Conservation (phyloP, 2,113 vertebrate genomes). For the Scomber colias region DNA sequence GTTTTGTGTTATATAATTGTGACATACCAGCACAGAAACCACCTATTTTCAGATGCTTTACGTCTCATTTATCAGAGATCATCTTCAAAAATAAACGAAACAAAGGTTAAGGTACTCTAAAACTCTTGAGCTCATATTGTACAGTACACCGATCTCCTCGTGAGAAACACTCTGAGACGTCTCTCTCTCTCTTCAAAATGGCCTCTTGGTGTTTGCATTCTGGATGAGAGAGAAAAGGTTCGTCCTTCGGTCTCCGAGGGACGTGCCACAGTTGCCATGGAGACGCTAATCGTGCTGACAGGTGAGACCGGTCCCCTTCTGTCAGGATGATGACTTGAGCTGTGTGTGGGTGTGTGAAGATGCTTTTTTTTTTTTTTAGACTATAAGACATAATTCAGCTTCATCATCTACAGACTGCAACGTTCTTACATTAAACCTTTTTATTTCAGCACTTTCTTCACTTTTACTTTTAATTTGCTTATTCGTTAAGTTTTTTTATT, state of each 20-base stretch:
- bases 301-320: constrained; percentile 46
- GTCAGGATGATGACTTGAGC: constrained; percentile 4
- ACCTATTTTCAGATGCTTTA: too few species aligned
- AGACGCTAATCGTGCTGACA: constrained; percentile 45
- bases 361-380: not conserved
- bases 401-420: too few species aligned
- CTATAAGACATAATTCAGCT: not conserved
- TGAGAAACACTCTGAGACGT: not conserved
- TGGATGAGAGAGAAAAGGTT: not conserved
- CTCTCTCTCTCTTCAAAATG: constrained; percentile 1
- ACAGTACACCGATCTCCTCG: not conserved
- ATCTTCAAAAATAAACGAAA: too few species aligned
- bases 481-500: too few species aligned
- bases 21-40: too few species aligned
- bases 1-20: too few species aligned
- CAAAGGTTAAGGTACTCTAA: too few species aligned
- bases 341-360: constrained; percentile 7
- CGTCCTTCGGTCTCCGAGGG: not conserved
- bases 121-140: too few species aligned
- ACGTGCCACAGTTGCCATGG: constrained; percentile 42
- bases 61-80: too few species aligned
- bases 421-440: too few species aligned
- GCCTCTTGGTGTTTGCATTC: not conserved
- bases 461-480: too few species aligned
- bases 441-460: too few species aligned